phyloP scores from a whole-genome alignment of 2,888 invertebrate genomes.

The Seira musarum region DNA sequence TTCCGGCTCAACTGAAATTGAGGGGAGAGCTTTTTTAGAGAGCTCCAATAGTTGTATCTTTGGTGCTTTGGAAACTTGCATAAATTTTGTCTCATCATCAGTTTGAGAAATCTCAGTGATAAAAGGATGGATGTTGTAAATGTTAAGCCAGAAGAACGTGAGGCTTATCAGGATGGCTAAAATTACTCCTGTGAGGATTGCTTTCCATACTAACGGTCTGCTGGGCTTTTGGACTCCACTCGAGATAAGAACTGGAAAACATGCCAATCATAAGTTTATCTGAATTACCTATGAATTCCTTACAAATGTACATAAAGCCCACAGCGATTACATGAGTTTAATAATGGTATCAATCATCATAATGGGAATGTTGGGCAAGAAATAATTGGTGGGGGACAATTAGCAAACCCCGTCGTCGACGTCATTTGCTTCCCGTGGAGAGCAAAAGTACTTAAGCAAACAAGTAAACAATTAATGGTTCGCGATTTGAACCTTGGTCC shows the following conservation, averaged over 20 bases:
- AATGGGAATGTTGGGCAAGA: too few species aligned
- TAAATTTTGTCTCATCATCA: background rate
- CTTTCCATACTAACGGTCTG: slow-evolving; percentile 12
- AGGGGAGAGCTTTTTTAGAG: background rate
- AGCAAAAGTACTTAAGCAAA: too few species aligned
- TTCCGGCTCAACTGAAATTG: background rate
- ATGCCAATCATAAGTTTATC: background rate
- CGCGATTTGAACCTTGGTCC: too few species aligned
- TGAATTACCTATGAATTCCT: background rate
- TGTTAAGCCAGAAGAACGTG: slow-evolving; percentile 30
- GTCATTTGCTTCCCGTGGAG: too few species aligned
- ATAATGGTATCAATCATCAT: too few species aligned
- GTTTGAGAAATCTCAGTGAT: slow-evolving; percentile 24
- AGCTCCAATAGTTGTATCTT: background rate
- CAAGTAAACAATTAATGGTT: too few species aligned
- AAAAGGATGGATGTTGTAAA: slow-evolving; percentile 17
- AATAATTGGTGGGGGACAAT: too few species aligned
- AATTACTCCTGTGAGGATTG: slow-evolving; percentile 11
- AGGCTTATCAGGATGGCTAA: slow-evolving; percentile 24
- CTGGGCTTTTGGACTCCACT: background rate
- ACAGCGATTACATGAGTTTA: too few species aligned
- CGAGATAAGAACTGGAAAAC: background rate
- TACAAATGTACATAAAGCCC: background rate
- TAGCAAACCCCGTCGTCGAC: too few species aligned
- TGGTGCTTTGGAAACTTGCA: background rate